Base-by-base conservation (phyloP, 2,113 vertebrate species). In the Henicopernis longicauda region DNA sequence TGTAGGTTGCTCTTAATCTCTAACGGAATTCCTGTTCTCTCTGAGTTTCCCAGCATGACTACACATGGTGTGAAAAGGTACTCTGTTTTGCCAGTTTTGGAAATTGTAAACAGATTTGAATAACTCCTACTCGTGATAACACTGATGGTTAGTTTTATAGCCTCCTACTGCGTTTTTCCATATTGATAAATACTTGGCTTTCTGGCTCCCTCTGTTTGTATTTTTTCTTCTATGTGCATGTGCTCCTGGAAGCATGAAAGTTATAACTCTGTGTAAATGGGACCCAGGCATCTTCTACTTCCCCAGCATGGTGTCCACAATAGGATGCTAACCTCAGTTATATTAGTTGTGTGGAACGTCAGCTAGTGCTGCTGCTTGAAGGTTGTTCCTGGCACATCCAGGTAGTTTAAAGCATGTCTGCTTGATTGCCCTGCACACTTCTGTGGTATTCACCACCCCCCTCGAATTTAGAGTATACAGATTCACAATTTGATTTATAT, bases 11-110 rank as follows among this genome's bases (percentile, higher is more conserved):
- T 86, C 10, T 83, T 83, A 71, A 71, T 55, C 59, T 74, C 29
- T 79, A 74, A 89, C 86, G 59, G 67, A 87, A 87, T 74, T 91
- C 52, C 59, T 94, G 38, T 76, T 82, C 32, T 83, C 32, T 54
- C 13, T 5, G 31, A 78, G 22, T 67, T 89, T 61, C 38, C 18
- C 42, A 25, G 42, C 81, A 12, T 71, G 61, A 47, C 25, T 59
- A 42, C 4, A 14, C 9, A 23, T 29, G 18, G 11, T 78, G 25
- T 81, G 63, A 86, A 92, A 80, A 63, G 22, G 26, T 59, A 31
- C 25, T 83, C 15, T 65, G 20, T 59, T 95, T 73, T 93, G 45
- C 26, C 52, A 36, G 34, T 74, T 89, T 78, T 21, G 44, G 34
- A 88, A 80, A 54, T 16, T 36, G 10, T 69, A 22, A 82, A 65